Evolutionary conservation across 2,113 vertebrate species (phyloP).

Genomic region (Okapia johnstoni): DNA sequence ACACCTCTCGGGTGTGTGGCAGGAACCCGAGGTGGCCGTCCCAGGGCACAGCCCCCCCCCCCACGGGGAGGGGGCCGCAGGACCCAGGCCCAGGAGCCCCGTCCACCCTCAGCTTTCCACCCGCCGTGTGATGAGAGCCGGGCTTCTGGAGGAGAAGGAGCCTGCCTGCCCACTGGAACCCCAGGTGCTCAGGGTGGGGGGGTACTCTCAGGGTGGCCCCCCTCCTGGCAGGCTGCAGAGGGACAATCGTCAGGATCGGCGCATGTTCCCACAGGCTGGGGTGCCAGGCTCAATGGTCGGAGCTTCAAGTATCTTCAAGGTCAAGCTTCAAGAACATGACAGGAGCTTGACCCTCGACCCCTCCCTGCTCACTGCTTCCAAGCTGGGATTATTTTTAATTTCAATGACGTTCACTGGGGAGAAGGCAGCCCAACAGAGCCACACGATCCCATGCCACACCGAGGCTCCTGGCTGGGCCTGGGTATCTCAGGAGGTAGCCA

Average conservation of each 20-base stretch:
- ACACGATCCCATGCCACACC: neutral
- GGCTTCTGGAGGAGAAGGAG: neutral
- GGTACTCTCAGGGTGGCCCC: no score
- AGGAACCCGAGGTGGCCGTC: constrained; percentile 64
- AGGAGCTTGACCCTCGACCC: neutral
- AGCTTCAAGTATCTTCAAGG: neutral
- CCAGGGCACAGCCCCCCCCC: neutral
- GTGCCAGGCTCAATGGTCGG: neutral
- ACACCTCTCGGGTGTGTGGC: constrained; percentile 54
- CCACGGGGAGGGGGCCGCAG: neutral
- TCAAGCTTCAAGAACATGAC: neutral
- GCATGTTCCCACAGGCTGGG: accelerated
- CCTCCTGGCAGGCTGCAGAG: neutral
- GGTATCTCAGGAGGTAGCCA: accelerated
- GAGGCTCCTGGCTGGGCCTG: neutral
- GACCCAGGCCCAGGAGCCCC: neutral
- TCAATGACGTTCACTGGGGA: neutral
- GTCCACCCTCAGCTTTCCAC: neutral
- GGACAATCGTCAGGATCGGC: no score
- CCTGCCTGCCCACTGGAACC: accelerated
- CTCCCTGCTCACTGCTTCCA: neutral
- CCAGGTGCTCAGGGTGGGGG: neutral
- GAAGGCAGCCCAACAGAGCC: neutral
- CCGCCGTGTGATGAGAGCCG: neutral
- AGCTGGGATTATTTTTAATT: constrained; percentile 46